Percentiles rank a stretch among this genome's conserved stretches.
These are phyloP conservation scores for Eulithis prunata DNA, from an alignment of 2,888 invertebrate genomes.

Conservation along the genomic window DNA sequence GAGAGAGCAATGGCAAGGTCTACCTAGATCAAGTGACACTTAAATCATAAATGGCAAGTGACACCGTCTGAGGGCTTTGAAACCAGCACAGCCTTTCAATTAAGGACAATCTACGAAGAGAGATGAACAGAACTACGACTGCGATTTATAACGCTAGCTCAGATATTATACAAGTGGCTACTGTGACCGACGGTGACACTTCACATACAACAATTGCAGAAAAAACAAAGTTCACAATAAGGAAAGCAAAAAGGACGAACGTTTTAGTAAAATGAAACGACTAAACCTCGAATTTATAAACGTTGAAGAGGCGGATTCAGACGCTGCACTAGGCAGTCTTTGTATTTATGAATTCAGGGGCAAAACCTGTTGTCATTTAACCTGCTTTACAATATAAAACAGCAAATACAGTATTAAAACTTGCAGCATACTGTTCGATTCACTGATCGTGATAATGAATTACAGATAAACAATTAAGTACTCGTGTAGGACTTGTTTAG, in stretches of 20 bases:
- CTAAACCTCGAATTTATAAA: too few relatives aligned
- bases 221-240: too few relatives aligned
- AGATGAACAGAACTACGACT: background rate
- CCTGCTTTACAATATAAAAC: background rate
- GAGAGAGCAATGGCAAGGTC: constrained; percentile 28
- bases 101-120: constrained; percentile 10
- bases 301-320: too few relatives aligned
- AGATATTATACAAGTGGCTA: too few relatives aligned
- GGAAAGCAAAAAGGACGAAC: too few relatives aligned
- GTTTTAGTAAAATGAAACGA: too few relatives aligned
- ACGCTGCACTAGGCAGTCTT: too few relatives aligned
- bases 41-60: constrained; percentile 33
- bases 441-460: constrained; percentile 29
- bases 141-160: background rate
- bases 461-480: constrained; percentile 27
- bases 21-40: constrained; percentile 23
- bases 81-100: constrained; percentile 9
- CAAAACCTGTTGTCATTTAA: background rate
- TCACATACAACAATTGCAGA: too few relatives aligned
- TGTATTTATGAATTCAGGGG: too few relatives aligned
- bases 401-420: background rate
- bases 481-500: constrained; percentile 34
- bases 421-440: constrained; percentile 20
- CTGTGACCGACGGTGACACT: too few relatives aligned
- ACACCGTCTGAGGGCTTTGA: constrained; percentile 20